Conservation (phyloP, 2,113 vertebrate species). For the Phaethon lepturus region DNA sequence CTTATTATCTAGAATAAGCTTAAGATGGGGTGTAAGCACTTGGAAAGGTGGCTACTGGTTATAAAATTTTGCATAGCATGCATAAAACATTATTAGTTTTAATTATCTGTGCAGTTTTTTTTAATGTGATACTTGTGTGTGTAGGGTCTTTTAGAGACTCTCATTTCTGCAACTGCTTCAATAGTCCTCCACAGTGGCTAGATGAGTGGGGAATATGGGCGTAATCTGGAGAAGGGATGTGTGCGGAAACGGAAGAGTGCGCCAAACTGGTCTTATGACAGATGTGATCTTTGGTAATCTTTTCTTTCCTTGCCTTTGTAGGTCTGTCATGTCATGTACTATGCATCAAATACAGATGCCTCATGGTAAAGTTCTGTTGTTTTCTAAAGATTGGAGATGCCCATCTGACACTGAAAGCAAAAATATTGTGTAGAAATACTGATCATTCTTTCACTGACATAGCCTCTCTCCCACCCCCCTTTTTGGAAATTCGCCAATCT, state of each 20-base stretch:
- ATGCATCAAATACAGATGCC: not conserved
- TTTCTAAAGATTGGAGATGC: not conserved
- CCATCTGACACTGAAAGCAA: not conserved
- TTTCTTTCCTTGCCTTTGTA: not conserved
- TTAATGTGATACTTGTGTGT: not conserved
- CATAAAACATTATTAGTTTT: not conserved
- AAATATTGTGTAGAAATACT: not conserved
- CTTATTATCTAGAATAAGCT: not conserved
- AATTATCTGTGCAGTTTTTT: not conserved
- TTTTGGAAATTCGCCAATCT: not conserved
- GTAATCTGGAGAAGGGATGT: not conserved
- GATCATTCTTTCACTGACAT: not conserved
- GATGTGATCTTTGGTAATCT: not conserved
- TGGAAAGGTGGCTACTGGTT: not conserved
- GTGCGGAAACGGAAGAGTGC: not conserved
- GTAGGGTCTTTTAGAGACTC: not conserved
- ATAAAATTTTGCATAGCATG: not conserved
- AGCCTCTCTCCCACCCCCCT: rapidly evolving
- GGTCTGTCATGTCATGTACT: not conserved
- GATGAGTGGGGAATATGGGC: not conserved
- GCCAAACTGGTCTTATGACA: not conserved
- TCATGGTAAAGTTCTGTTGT: not conserved
- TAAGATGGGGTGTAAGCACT: not conserved
- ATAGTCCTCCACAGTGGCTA: rapidly evolving
- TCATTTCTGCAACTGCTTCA: not conserved